Evolutionary conservation across 2,113 vertebrate genomes (phyloP), one percentile per base, ranked within the genome.

Genomic region (Xiphias gladius): DNA sequence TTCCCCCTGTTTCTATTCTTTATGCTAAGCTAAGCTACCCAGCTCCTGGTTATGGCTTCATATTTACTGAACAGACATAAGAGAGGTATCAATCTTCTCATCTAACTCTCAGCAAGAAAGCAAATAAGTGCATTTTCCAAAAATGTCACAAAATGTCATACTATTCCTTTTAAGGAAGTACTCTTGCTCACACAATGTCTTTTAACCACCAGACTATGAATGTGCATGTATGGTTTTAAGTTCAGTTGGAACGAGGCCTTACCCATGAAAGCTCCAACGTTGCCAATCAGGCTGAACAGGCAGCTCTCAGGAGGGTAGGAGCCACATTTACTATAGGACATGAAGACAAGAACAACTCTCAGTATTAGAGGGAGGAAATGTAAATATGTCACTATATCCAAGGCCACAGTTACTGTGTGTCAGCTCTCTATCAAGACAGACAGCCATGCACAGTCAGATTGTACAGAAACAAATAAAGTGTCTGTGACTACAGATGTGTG

Each of bases 201-300:
- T 61, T 68, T 11, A 13, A 24, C 30, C 4, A 5, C 20, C 11
- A 1, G 7, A 32, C 14, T 57, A 3, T 61, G 32, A 24, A 17
- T 63, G 37, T 41, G 26, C 5, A 2, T 12, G 74, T 14, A 1
- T 28, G 35, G 32, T 11, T 28, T 69, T n/a, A 55, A 19, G 50
- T 55, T 22, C 14, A 62, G 41, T 24, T 43, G 1, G 13, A 26
- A 11, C 1, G 7, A 52, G 0, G 54, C 87, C 96, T 96, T 89
- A 98, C 97, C 97, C 97, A 97, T 97, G 92, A 98, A 97, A 80
- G 97, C 97, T 89, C 97, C 97, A 43, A 97, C 85, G 65, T 98
- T 98, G 67, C 97, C 96, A 58, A 98, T 97, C 86, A 98, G 95
- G 88, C 97, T 98, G 95, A 98, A 98, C 88, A 98, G 94, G 80